Evolutionary conservation across 2,113 vertebrate species (phyloP), one percentile per base, ranked within the genome.

Genomic region (Lethenteron reissneri): DNA sequence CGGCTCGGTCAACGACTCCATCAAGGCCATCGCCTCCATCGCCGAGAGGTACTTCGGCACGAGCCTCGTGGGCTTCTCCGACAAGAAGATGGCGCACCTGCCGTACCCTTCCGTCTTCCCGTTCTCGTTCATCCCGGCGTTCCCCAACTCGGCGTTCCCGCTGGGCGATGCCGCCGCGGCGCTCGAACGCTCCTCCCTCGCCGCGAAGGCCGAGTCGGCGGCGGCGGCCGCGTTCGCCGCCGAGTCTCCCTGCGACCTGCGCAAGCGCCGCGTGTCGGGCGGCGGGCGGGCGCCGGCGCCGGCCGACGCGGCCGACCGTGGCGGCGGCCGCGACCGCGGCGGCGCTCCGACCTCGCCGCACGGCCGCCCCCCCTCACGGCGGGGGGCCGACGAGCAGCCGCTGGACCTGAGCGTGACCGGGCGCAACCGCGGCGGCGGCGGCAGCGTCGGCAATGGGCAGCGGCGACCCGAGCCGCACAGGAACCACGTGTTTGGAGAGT

Each of bases 1-100:
- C 0, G 83, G 84, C 1, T 84, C 85, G 2, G 82, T 90, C 1
- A 92, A 89, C 14, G 94, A 99, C 84, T 99, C 94, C 56, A 99
- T 99, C 75, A 99, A 97, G 82, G 94, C 94, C 56, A 99, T 99
- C 0, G 94, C 94, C 9, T 97, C 92, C 77, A 97, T 99, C 3
- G 94, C 94, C 0, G 94, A 99, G 83, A 96, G 96, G 73, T 99
- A 99, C 80, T 99, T 99, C 17, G 94, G 94, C 58, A 87, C 94
- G 1, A 91, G 91, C 77, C 87, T 99, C 76, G 85, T 96, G 84
- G 89, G 91, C 56, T 82, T 92, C 80, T 91, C 86, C 75, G 92
- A 99, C 81, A 97, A 95, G 79, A 92, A 92, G 79, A 90, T 97
- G 83, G 88, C 85, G 73, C 81, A 88, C 0, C 80, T 99, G 73